Conservation (phyloP, 2,113 vertebrate species). For the Sylvietta virens region DNA sequence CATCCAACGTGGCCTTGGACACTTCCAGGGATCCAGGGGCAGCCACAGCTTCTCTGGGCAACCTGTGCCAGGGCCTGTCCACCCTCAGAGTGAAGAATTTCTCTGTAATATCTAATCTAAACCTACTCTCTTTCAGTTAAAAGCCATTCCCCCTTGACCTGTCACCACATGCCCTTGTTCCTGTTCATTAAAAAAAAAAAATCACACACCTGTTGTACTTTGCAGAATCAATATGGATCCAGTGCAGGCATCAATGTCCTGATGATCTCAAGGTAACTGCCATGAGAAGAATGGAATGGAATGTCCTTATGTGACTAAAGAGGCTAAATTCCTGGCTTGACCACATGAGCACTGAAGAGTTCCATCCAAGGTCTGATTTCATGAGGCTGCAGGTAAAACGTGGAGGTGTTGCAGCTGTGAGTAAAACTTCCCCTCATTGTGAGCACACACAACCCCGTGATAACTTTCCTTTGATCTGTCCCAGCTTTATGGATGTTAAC, state of each 20-base stretch:
- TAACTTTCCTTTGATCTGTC: not conserved
- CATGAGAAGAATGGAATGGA: not conserved
- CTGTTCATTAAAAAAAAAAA: not conserved
- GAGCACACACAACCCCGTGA: not conserved
- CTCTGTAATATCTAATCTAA: not conserved
- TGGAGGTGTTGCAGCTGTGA: not conserved
- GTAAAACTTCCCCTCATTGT: not conserved
- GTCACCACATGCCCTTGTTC: not conserved
- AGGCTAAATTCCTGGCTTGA: not conserved
- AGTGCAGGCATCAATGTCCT: not conserved
- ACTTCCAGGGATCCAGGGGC: not conserved
- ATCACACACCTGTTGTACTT: not conserved
- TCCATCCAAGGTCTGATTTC: not conserved
- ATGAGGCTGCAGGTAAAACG: not conserved
- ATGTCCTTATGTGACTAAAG: not conserved
- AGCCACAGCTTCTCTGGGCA: not conserved
- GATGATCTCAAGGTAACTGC: not conserved
- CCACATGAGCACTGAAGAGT: not conserved
- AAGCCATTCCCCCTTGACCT: not conserved
- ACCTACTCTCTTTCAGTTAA: not conserved
- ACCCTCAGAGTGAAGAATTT: not conserved
- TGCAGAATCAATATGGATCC: not conserved
- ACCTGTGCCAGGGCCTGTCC: fast-evolving
- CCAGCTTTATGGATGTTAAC: not conserved
- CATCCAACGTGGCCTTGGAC: fast-evolving